These are phyloP conservation scores for Harmothoe impar DNA, from an alignment of 2,888 invertebrate genomes.

Conservation along the genomic window DNA sequence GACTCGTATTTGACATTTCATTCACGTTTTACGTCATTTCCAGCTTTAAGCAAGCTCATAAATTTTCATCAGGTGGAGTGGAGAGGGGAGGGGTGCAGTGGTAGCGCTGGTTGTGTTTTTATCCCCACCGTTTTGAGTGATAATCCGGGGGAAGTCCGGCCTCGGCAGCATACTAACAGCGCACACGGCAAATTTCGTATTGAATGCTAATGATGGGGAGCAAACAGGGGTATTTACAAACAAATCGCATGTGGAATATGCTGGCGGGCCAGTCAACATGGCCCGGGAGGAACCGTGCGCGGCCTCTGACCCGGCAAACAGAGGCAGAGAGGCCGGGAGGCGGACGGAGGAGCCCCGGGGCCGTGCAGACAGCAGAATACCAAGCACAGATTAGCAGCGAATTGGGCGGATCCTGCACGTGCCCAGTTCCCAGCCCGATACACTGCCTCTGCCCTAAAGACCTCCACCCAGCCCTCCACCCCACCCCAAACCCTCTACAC, in stretches of 20 bases:
- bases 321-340: neutral
- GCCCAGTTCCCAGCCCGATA: constrained; percentile 17
- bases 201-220: constrained; percentile 45
- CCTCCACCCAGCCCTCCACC: neutral
- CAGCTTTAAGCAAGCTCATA: constrained; percentile 27
- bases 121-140: neutral
- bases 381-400: constrained; percentile 21
- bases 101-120: neutral
- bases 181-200: constrained; percentile 34
- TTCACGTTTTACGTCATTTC: constrained; percentile 43
- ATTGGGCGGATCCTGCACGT: neutral
- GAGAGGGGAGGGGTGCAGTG: neutral
- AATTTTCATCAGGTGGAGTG: constrained; percentile 17
- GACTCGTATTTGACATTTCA: neutral
- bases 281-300: neutral
- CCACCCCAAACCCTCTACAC: no score
- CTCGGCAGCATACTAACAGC: neutral
- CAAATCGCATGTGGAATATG: constrained; percentile 32
- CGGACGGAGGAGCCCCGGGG: neutral
- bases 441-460: constrained; percentile 12
- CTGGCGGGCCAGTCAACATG: neutral
- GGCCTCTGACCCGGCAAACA: constrained; percentile 49
- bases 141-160: neutral
- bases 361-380: neutral
- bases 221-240: constrained; percentile 46